phyloP scores from a whole-genome alignment of 35 echinoderm and acorn worm genomes.

The Nesometra sesokonis region DNA sequence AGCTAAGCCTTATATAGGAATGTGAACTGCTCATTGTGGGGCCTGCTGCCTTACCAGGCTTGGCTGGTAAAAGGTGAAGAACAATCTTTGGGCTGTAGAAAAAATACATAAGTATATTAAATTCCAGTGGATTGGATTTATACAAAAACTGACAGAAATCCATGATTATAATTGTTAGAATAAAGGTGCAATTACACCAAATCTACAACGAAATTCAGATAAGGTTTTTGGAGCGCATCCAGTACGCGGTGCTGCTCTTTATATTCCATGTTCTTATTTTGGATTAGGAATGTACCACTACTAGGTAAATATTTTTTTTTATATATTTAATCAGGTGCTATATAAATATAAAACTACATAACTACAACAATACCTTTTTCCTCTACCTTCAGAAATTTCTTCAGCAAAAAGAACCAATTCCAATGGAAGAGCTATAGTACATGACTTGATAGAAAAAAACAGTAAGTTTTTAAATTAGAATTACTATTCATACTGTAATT shows the following conservation, averaged over 20 bases:
- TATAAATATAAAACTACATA: background rate
- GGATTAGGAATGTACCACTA: too few relatives aligned
- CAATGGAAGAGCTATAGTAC: background rate
- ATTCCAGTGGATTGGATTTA: too few relatives aligned
- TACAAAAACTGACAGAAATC: too few relatives aligned
- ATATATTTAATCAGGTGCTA: background rate
- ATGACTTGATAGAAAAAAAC: background rate
- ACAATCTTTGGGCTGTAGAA: constrained; percentile 33
- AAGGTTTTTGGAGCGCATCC: too few relatives aligned
- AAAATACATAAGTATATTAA: too few relatives aligned
- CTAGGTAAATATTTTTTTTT: too few relatives aligned
- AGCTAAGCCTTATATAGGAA: constrained; percentile 42
- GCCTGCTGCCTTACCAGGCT: constrained; percentile 31
- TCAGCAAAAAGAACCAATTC: background rate
- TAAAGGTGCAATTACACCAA: too few relatives aligned
- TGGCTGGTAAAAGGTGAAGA: constrained; percentile 33
- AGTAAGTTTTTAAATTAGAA: background rate
- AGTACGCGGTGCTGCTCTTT: too few relatives aligned
- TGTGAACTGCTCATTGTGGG: constrained; percentile 46
- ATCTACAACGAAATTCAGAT: too few relatives aligned
- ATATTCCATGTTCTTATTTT: too few relatives aligned
- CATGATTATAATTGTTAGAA: too few relatives aligned
- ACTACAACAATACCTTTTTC: background rate
- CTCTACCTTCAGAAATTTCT: background rate
- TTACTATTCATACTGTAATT: too few relatives aligned